Base-by-base conservation (phyloP, 2,888 invertebrate species). In the Stenichneumon culpator region DNA sequence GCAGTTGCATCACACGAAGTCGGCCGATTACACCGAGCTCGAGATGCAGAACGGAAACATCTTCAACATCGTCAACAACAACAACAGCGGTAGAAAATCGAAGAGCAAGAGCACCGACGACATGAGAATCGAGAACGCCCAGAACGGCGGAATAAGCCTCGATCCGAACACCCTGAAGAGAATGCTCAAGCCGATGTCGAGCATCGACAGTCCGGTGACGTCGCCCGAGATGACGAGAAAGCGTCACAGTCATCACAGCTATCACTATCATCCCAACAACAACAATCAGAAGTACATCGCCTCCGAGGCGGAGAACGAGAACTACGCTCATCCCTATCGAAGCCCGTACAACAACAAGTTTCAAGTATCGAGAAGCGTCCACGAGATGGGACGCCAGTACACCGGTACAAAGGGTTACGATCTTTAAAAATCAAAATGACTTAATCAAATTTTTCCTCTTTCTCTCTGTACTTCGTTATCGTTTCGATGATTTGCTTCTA, bases 171-270 rank as follows among this genome's bases (percentile, higher is more conserved):
- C 98, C 9, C 95, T 99, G 90, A 98, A 99, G 94, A 96, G 98
- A 87, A 98, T 99, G 98, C 95, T 99, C 90, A 98, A 98, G 92
- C 98, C 98, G 72, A 97, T 99, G 96, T 97, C 98, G 32, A 97
- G 97, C 89, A 96, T 97, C 82, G 98, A 98, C 93, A 97, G 97
- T 92, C 98, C 98, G 1, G 98, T 97, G 74, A 98, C 98, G 70
- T 98, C 98, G 80, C 98, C 98, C 19, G 98, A 98, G 95, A 98
- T 97, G 97, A 97, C 97, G 25, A 96, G 97, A 70, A 96, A 97
- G 68, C 95, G 97, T 74, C 97, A 97, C 93, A 96, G 95, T 68
- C 96, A 96, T 92, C 96, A 96, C 90, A 82, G 95, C 88, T 92
- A 93, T 83, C 93, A 94, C 86, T 93, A 93, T 83, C 93, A 93